Conservation (phyloP, 2,113 vertebrate species). For the Marmota flaviventris region DNA sequence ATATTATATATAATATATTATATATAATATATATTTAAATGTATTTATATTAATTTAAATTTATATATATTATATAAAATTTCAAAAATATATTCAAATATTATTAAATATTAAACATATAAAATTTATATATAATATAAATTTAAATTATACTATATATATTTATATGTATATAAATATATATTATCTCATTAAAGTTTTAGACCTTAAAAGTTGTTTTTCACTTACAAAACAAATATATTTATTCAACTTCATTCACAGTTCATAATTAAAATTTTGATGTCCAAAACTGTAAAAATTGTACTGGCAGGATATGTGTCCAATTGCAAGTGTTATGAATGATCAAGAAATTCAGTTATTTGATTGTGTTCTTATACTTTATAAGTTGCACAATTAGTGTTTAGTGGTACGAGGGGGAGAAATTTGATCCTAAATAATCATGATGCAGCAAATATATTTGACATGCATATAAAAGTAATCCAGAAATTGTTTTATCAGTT, state of each 20-base stretch:
- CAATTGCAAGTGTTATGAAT: background rate
- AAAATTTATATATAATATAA: no score
- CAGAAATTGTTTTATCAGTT: background rate
- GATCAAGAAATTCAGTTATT: slow-evolving; percentile 13
- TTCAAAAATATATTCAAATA: no score
- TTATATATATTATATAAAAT: no score
- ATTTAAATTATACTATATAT: no score
- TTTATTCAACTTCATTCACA: slow-evolving; percentile 22
- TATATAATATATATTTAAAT: no score
- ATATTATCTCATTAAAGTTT: background rate
- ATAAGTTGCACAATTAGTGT: background rate
- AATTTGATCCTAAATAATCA: background rate
- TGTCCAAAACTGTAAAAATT: background rate
- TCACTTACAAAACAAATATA: background rate
- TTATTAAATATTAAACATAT: no score
- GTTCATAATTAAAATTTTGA: slow-evolving; percentile 24
- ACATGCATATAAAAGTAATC: background rate
- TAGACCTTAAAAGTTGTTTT: slow-evolving; percentile 36
- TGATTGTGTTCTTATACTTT: background rate
- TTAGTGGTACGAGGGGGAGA: background rate
- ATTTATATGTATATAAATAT: no score
- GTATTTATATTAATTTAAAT: no score
- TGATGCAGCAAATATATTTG: background rate
- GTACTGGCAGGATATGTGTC: background rate
- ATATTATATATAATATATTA: no score